A percentile compares a stretch with the other conserved stretches of the same genome.
These are phyloP conservation scores for Aradophagus sp. DNA, from an alignment of 1,140 invertebrate genomes.

Conservation along the genomic window DNA sequence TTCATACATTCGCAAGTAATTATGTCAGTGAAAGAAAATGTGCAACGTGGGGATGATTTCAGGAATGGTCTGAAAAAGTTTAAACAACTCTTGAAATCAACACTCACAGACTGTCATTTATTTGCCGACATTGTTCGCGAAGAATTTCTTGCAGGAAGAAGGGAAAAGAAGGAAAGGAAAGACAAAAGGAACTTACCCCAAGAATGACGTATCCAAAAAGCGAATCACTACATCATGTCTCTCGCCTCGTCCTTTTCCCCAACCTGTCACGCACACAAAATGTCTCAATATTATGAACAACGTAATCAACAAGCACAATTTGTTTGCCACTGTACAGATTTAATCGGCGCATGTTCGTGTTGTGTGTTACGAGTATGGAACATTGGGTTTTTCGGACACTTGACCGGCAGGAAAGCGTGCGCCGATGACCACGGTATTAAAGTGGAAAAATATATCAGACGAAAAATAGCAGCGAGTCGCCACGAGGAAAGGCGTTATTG, in stretches of 20 bases:
- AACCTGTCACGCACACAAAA: slow-evolving; percentile 48
- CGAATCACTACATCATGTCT: slow-evolving; percentile 41
- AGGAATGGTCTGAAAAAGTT: no score
- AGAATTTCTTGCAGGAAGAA: no score
- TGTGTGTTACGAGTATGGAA: slow-evolving; percentile 7
- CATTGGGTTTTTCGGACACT: slow-evolving; percentile 22
- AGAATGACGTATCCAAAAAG: slow-evolving; percentile 31
- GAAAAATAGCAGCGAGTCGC: slow-evolving; percentile 50
- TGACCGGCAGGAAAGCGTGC: slow-evolving; percentile 34
- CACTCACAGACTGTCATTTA: no score
- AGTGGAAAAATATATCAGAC: slow-evolving; percentile 50
- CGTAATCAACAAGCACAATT: slow-evolving; percentile 10
- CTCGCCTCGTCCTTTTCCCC: slow-evolving; percentile 21
- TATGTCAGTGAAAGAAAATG: no score
- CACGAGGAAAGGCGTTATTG: slow-evolving; percentile 56
- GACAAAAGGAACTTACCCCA: slow-evolving; percentile 17
- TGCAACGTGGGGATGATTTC: no score
- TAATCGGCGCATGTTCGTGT: slow-evolving; percentile 31
- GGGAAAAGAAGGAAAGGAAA: neutral
- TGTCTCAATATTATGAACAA: slow-evolving; percentile 34
- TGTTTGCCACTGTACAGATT: slow-evolving; percentile 24
- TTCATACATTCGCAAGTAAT: no score
- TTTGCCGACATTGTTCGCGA: no score
- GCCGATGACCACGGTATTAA: slow-evolving; percentile 37
- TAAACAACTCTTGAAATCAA: no score